Base-by-base conservation (phyloP, 2,797 vertebrate species). In the Philypnodon macrostomus region DNA sequence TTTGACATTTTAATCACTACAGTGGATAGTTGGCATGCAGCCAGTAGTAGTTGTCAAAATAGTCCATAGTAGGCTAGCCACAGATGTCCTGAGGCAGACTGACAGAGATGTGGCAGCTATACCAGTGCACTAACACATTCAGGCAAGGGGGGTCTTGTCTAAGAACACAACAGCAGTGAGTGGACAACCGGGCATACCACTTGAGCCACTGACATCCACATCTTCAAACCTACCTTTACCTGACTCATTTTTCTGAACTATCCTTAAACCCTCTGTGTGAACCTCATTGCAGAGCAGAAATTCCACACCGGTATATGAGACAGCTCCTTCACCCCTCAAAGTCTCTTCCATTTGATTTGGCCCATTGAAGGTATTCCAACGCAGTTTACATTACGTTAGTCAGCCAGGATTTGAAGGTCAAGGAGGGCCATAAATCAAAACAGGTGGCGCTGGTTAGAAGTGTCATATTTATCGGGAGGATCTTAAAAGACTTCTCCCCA, bases 391-490 rank as follows among this genome's bases (percentile, higher is more conserved):
- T 53, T 44, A 8, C 4, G 58, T 70, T 32, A 63, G 44, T 57
- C 45, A 46, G 48, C n/a, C 47, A 53, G 18, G 46, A 72, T 61
- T 40, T 41, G 41, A 73, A 61, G 63, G 58, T 68, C 40, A 57
- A 49, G 47, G 26, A 54, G 61, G 41, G 15, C 39, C 37, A 53
- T 76, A 73, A 80, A 81, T 88, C 83, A 85, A 72, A n/a, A n/a
- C n/a, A n/a, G n/a, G n/a, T n/a, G n/a, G n/a, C n/a, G n/a, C n/a
- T n/a, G 37, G 39, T 74, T 73, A 56, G 68, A 87, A 77, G 84
- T 89, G 85, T 67, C 81, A 83, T 87, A 90, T 91, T 89, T 90
- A 84, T 89, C 75, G 83, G 53, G 76, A 85, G 86, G 72, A 58
- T 89, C 72, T 63, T 73, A 86, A 88, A 88, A 62, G 58, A 80